A percentile compares a stretch with the other conserved stretches of the same genome.
These are phyloP conservation scores for Leptopilina clavipes DNA, from an alignment of 1,140 invertebrate genomes.

Conservation along the genomic window DNA sequence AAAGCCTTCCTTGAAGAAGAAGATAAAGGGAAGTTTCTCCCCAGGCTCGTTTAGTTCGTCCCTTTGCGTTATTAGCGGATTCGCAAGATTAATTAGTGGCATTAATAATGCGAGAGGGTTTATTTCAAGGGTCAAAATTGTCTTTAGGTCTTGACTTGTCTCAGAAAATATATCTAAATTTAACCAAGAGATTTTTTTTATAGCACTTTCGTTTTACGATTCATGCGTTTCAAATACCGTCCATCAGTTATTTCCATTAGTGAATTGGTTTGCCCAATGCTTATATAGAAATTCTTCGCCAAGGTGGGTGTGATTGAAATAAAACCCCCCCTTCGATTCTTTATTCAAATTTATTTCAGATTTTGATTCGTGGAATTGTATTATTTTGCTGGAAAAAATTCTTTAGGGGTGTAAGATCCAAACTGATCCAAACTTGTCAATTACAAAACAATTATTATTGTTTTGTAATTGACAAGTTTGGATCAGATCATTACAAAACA, in stretches of 20 bases:
- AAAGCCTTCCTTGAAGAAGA: neutral
- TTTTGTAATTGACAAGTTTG: too few species aligned
- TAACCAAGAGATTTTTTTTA: neutral
- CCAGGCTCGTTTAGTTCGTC: slow-evolving; percentile 45
- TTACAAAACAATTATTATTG: too few species aligned
- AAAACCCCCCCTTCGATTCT: neutral
- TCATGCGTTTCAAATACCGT: neutral
- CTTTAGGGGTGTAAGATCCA: too few species aligned
- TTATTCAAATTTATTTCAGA: neutral
- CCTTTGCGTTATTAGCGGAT: slow-evolving; percentile 58
- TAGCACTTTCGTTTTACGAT: neutral
- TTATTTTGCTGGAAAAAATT: too few species aligned
- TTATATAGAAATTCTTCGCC: neutral
- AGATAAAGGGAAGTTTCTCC: slow-evolving; percentile 29
- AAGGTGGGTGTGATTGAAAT: neutral
- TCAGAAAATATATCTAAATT: slow-evolving; percentile 33
- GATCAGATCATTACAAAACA: too few species aligned
- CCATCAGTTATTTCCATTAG: slow-evolving; percentile 11
- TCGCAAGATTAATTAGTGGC: slow-evolving; percentile 60
- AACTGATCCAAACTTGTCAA: too few species aligned
- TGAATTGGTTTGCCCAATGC: slow-evolving; percentile 6
- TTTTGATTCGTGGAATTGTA: neutral
- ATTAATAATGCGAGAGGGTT: slow-evolving; percentile 59
- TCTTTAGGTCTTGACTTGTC: slow-evolving; percentile 46
- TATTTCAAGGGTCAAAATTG: slow-evolving; percentile 49